phyloP scores from a whole-genome alignment of 2,888 invertebrate species.

The Chaitophorus viminalis region DNA sequence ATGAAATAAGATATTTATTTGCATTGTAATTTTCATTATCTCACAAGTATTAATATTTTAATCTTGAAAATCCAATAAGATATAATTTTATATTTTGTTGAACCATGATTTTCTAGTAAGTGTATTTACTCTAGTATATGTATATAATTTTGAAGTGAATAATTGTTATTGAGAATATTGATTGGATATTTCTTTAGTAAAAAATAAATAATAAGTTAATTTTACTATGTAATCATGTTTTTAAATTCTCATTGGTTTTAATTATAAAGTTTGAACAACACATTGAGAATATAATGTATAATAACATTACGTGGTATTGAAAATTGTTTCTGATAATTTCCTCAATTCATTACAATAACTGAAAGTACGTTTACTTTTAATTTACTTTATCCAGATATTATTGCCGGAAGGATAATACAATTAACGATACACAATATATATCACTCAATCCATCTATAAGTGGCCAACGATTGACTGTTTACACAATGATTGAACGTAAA shows the following conservation, averaged over 20 bases:
- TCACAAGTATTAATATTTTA: neutral
- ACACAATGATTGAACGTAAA: constrained; percentile 10
- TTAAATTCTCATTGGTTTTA: neutral
- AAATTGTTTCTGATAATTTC: neutral
- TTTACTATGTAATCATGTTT: neutral
- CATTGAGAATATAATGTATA: neutral
- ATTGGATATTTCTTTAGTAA: neutral
- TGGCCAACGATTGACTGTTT: neutral
- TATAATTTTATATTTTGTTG: neutral
- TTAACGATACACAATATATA: neutral
- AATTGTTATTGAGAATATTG: neutral
- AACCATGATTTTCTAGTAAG: neutral
- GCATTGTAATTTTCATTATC: neutral
- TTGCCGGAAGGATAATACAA: neutral
- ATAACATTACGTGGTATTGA: neutral
- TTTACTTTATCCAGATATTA: neutral
- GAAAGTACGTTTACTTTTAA: neutral
- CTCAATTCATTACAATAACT: neutral
- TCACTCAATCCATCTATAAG: neutral
- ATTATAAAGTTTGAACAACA: neutral
- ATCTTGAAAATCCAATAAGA: neutral
- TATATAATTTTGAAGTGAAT: neutral
- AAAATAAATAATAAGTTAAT: neutral
- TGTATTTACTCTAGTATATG: neutral
- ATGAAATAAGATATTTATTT: neutral